Base-by-base conservation (phyloP, 1,140 invertebrate genomes). In the Hetaerina americana region DNA sequence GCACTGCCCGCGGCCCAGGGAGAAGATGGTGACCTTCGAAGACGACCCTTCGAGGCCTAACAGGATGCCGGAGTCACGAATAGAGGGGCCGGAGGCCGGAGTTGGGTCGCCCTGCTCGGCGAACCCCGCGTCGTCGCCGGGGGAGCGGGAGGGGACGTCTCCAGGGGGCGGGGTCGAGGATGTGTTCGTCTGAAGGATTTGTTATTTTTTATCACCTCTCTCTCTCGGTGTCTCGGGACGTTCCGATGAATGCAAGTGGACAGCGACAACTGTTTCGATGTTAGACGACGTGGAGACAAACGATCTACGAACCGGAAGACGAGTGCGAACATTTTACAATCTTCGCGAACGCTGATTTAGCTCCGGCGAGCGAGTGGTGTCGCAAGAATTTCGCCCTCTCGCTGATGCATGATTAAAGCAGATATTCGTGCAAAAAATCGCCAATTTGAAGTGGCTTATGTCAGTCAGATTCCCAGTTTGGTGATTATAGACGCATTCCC, bases 21-120 rank as follows among this genome's bases (percentile, higher is more conserved):
- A 90, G 77, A 92, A 92, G 80, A 90, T 91, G 86, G 90, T 92
- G 18, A 92, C 91, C 0, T 92, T 92, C 75, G 90, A 92, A 76
- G 91, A 92, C 76, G 90, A 92, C 74, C 81, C 18, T 76, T 77
- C 71, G 76, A 77, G 49, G 71, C 77, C 66, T 76, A 76, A 68
- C 78, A 74, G 80, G 78, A 73, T 79, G 79, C 18, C n/a, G n/a
- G n/a, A n/a, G n/a, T n/a, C n/a, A n/a, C n/a, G n/a, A n/a, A n/a
- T n/a, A n/a, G 78, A 79, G 27, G 78, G 79, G 5, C 76, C 79
- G 71, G 78, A 78, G 29, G 80, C 82, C 22, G n/a, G n/a, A n/a
- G n/a, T n/a, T n/a, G n/a, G n/a, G n/a, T 81, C 81, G 18, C 80
- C 81, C n/a, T 79, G 80, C 3, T 81, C 82, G 68, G 78, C 0